Percentiles rank a stretch among this genome's conserved stretches.
Evolutionary conservation across 2,888 invertebrate genomes (phyloP).

Genomic region (Eubasilissa splendida): DNA sequence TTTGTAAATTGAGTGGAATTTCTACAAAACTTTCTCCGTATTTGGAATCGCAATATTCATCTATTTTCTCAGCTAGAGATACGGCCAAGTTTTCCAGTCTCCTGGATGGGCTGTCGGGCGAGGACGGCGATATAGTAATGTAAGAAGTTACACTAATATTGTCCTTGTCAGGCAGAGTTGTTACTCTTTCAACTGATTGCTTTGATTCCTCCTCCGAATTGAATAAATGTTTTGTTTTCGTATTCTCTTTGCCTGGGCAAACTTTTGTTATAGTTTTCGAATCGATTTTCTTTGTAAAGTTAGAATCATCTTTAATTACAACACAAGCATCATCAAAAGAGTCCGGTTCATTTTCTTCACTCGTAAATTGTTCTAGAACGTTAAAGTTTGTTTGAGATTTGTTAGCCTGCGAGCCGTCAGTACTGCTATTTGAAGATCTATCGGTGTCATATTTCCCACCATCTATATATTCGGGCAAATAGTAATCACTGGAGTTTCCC

Average conservation of each 20-base stretch:
- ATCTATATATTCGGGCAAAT: constrained; percentile 66
- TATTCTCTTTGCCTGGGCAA: constrained; percentile 27
- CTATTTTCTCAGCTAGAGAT: constrained; percentile 72
- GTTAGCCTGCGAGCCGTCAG: constrained; percentile 65
- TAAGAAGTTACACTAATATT: constrained; percentile 69
- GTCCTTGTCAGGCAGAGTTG: constrained; percentile 66
- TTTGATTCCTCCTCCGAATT: constrained; percentile 62
- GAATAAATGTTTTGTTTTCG: constrained; percentile 61
- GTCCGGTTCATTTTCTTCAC: constrained; percentile 62
- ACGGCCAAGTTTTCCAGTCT: constrained; percentile 71
- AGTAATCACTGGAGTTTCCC: constrained; percentile 55
- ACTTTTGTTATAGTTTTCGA: constrained; percentile 48
- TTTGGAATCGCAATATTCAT: constrained; percentile 71
- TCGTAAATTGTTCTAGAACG: constrained; percentile 59
- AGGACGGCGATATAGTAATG: constrained; percentile 71
- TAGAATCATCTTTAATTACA: constrained; percentile 58
- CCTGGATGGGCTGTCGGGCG: constrained; percentile 67
- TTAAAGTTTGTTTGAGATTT: constrained; percentile 63
- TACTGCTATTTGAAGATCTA: constrained; percentile 67
- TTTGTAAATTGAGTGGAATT: constrained; percentile 62
- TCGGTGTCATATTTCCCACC: constrained; percentile 70
- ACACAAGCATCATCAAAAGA: constrained; percentile 64
- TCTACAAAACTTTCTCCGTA: constrained; percentile 66
- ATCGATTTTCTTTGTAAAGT: constrained; percentile 50
- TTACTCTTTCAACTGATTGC: constrained; percentile 66